phyloP scores from a whole-genome alignment of 1,140 invertebrate species.

The Nebria ingens region DNA sequence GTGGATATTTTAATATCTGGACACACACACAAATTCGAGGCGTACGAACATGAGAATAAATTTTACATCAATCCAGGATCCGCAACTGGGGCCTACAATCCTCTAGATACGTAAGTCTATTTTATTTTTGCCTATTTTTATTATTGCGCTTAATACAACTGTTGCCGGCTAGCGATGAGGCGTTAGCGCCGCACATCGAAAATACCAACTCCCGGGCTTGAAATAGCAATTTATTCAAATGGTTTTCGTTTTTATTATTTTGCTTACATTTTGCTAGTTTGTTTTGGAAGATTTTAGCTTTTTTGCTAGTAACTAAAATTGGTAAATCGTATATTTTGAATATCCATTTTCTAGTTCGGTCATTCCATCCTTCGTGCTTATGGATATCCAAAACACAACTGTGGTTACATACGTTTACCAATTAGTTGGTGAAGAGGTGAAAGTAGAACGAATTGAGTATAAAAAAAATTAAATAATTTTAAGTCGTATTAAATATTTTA shows the following conservation, averaged over 20 bases:
- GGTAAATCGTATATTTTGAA: slow-evolving; percentile 31
- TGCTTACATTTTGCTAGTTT: too few species aligned
- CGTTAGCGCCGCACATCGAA: too few species aligned
- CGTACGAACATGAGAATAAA: slow-evolving; percentile 96
- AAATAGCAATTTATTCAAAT: too few species aligned
- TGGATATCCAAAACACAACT: slow-evolving; percentile 97
- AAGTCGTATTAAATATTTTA: too few species aligned
- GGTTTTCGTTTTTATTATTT: too few species aligned
- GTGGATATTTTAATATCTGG: slow-evolving; percentile 98
- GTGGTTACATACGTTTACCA: slow-evolving; percentile 99
- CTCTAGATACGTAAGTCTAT: slow-evolving; percentile 68
- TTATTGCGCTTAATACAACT: too few species aligned
- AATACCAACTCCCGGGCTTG: too few species aligned
- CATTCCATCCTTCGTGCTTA: slow-evolving; percentile 93
- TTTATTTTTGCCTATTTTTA: slow-evolving; percentile 6
- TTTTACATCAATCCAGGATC: slow-evolving; percentile 99
- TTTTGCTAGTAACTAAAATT: slow-evolving; percentile 12
- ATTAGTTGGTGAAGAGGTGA: slow-evolving; percentile 93
- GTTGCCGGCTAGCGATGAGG: too few species aligned
- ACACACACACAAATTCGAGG: slow-evolving; percentile 97
- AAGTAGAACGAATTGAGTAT: slow-evolving; percentile 97
- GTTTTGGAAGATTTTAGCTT: slow-evolving; percentile 1
- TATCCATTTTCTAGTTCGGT: too few species aligned
- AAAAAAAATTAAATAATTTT: slow-evolving; percentile 73
- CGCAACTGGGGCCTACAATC: slow-evolving; percentile 94